A percentile compares a stretch with the other conserved stretches of the same genome.
Conservation (phyloP, 2,113 vertebrate species). For the Anas platyrhynchos region DNA sequence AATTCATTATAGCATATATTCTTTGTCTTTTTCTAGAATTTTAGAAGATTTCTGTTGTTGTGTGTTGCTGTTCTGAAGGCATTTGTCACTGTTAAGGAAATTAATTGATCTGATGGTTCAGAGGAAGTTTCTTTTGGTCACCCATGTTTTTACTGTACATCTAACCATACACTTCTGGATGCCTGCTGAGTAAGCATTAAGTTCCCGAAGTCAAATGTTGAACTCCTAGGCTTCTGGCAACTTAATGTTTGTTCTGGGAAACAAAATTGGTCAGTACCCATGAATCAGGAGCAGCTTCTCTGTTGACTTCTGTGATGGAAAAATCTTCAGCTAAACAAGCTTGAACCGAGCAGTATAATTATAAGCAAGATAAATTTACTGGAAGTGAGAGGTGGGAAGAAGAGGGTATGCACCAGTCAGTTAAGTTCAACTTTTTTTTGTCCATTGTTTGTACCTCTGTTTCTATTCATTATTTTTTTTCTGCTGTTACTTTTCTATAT, state of each 20-base stretch:
- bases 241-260: constrained; percentile 7
- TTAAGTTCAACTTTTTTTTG: not conserved
- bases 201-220: not conserved
- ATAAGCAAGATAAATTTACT: constrained; percentile 24
- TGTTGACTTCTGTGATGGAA: constrained; percentile 28
- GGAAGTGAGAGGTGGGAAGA: not conserved
- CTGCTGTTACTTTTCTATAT: not conserved
- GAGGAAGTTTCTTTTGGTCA: constrained; percentile 16
- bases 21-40: not conserved
- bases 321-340: not conserved
- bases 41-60: not conserved
- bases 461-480: not conserved
- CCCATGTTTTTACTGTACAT: constrained; percentile 19
- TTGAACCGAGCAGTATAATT: not conserved
- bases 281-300: not conserved
- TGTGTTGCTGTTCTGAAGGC: not conserved
- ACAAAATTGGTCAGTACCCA: not conserved
- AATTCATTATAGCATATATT: not conserved
- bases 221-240: constrained; percentile 7
- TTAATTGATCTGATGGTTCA: constrained; percentile 44
- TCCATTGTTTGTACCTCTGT: not conserved
- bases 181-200: constrained; percentile 41
- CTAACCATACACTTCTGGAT: not conserved
- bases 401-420: not conserved
- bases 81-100: constrained; percentile 26